Base-by-base conservation (phyloP, 1,140 invertebrate genomes). In the Ptiloglossa arizonensis region DNA sequence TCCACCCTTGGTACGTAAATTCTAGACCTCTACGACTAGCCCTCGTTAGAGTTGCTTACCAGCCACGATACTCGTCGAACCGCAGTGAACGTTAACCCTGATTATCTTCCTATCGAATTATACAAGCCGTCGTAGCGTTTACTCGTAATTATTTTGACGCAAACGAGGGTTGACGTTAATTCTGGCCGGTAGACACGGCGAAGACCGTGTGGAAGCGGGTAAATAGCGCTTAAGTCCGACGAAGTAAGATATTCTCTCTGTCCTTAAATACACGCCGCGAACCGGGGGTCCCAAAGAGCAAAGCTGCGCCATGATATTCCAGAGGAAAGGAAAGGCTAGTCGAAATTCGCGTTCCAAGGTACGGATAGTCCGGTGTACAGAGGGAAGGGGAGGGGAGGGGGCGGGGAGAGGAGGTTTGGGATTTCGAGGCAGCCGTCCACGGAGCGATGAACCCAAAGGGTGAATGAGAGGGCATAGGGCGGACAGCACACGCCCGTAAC, bases 301-400 rank as follows among this genome's bases (percentile, higher is more conserved):
- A 11, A 24, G 5, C 46, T 19, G 56, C 22, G 19, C 48, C 41
- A 41, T 41, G 41, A 80, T 76, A 83, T 82, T 52, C 19, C 24
- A n/a, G 50, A 1, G 27, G 62, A 29, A 69, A 69, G 8, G 22
- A 29, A 11, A 38, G 19, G 17, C 52, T 8, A 4, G 17, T 13
- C 35, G 32, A 62, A 79, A 81, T 83, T 70, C 68, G 57, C 38
- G 73, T 82, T 64, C 54, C 27, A 50, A 56, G 44, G 44, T 62
- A 17, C 80, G 73, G 69, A 82, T 79, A 69, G 72, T 11, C n/a
- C 22, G 1, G 19, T n/a, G 17, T 27, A 32, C 22, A 13, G 19
- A 32, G 59, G 32, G 41, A 35, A 41, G 59, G 24, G n/a, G n/a
- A n/a, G n/a, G n/a, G n/a, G n/a, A n/a, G n/a, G n/a, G n/a, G n/a